Evolutionary conservation across 2,113 vertebrate species (phyloP), one percentile per base, ranked within the genome.

Genomic region (Heliornis fulica): DNA sequence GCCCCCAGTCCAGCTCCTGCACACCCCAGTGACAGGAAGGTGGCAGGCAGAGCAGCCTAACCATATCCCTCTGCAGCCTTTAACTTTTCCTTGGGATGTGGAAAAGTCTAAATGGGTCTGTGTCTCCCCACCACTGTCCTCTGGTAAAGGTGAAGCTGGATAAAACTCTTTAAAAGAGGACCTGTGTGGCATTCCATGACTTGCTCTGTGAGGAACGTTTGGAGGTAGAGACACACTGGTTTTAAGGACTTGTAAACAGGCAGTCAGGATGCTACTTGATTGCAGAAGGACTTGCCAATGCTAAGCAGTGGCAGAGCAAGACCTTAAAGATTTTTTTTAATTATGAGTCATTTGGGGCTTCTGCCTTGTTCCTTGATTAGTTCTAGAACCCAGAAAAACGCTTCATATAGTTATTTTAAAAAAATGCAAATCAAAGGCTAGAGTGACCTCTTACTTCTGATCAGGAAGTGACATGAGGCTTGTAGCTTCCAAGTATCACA

Each of bases 51-150:
- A 75, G 38, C 12, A 70, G 34, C 40, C 6, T 34, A 22, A 10
- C 13, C 2, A 0, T 11, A 5, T 36, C 71, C 70, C 78, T 32
- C 60, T 63, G 26, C 19, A 57, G 8, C 5, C 8, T 36, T 86
- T 78, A 56, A 34, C 66, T 50, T 86, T 25, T 63, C 9, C 43
- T 79, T 6, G 19, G 56, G 71, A 48, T 22, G 28, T 1, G 57
- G 48, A 15, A 7, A 65, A 79, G 15, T 48, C 11, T 64, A 36
- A 16, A 59, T 70, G 17, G 57, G 10, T 0, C 8, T 10, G 2
- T 53, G 7, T 0, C 7, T n/a, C 11, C 3, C 6, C 2, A 1
- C 7, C 3, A 2, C 11, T 9, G 0, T 26, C 15, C 21, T 19
- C 21, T 51, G 28, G 2, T 16, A 36, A 89, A 79, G 15, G 36